Evolutionary conservation across 2,888 invertebrate genomes (phyloP).

Genomic region (Volucella inanis): DNA sequence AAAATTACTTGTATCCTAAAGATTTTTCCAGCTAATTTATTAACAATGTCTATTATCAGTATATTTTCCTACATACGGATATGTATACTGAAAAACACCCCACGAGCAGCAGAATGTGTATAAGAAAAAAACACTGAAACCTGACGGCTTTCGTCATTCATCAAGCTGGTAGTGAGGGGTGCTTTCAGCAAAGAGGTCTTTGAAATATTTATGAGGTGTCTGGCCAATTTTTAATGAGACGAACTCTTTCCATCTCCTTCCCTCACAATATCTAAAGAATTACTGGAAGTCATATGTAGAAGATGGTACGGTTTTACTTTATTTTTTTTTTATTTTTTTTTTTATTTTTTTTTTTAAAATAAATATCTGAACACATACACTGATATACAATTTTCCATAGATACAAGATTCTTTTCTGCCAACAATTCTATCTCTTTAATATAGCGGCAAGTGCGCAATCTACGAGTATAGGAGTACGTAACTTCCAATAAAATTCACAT

Average conservation of each 20-base stretch:
- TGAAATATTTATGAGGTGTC: conserved; percentile 79
- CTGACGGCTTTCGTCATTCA: conserved; percentile 76
- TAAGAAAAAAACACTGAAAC: conserved; percentile 67
- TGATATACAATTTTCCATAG: too few relatives aligned
- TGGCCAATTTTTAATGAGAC: conserved; percentile 78
- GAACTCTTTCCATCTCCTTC: conserved; percentile 74
- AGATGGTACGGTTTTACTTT: conserved; percentile 12
- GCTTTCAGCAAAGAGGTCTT: conserved; percentile 65
- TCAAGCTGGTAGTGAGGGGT: conserved; percentile 69
- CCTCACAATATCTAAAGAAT: conserved; percentile 54
- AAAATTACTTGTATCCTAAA: too few relatives aligned
- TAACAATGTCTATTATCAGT: conserved; percentile 29
- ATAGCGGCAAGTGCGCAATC: not conserved
- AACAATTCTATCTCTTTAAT: not conserved
- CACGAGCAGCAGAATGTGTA: conserved; percentile 63
- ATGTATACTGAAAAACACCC: conserved; percentile 26
- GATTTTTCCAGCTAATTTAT: too few relatives aligned
- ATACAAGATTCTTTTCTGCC: not conserved
- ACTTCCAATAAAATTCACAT: conserved; percentile 31
- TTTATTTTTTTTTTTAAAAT: conserved; percentile 9
- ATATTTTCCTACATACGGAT: conserved; percentile 17
- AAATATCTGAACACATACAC: not conserved
- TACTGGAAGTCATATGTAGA: conserved; percentile 24
- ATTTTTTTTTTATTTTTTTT: conserved; percentile 19
- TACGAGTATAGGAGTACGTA: not conserved